Base-by-base conservation (phyloP, 2,113 vertebrate species). In the Nerophis lumbriciformis region DNA sequence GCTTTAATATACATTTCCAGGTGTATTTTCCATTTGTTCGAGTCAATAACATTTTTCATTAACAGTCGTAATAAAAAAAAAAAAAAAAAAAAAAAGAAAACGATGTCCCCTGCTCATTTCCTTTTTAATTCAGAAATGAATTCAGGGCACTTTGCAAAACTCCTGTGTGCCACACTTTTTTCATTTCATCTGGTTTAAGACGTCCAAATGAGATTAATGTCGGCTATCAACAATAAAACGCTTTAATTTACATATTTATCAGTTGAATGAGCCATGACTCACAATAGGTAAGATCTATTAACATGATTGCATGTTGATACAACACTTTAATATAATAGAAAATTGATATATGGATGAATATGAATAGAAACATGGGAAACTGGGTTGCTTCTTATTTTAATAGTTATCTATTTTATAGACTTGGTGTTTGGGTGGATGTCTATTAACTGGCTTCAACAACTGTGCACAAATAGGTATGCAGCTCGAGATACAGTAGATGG, bases 31-130 rank as follows among this genome's bases (percentile, higher is more conserved):
- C 87, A 88, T 92, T 91, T 87, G 88, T 90, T 87, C 87, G 85
- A 90, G 89, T 91, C 88, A 91, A 91, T 91, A 91, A 89, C 81
- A 90, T 89, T 88, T 90, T 89, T 91, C 90, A 90, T 91, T 90
- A 90, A 88, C 86, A 90, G 80, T 85, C 81, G 87, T 86, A 88
- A 90, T 90, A 90, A 89, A 82, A 75, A 66, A 71, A 71, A 62
- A 76, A 61, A 90, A 89, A 82, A 75, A 66, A 71, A 71, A 62
- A 76, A 61, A 59, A 59, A 63, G 4, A 28, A 63, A 73, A 71
- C 79, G 70, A 63, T 76, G 79, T 76, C 65, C 82, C 84, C 78
- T 83, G 86, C 86, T 90, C 87, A 87, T 90, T 88, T 89, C 82
- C 85, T 77, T 85, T 89, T 88, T 88, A 90, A 90, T 90, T 90